These are phyloP conservation scores for Cydia splendana DNA, from an alignment of 1,140 invertebrate species.

Conservation along the genomic window DNA sequence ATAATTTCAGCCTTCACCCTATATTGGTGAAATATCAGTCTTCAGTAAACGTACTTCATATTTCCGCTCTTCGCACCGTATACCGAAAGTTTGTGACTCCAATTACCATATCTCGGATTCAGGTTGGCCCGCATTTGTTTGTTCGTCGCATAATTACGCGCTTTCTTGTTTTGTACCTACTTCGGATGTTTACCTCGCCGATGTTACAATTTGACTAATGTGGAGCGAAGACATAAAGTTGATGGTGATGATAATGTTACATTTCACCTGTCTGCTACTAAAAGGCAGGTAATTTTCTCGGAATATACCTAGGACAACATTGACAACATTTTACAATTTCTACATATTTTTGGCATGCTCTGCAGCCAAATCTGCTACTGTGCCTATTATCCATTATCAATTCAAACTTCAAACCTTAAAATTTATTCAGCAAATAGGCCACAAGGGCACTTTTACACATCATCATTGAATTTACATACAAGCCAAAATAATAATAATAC, in stretches of 20 bases:
- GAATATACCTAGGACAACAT: no score
- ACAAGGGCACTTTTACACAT: no score
- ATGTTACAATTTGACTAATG: constrained; percentile 20
- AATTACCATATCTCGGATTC: constrained; percentile 56
- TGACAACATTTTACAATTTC: no score
- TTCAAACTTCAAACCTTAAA: no score
- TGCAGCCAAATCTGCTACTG: background rate
- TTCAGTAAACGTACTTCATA: constrained; percentile 1
- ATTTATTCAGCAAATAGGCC: no score
- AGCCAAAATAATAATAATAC: no score
- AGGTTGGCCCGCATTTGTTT: constrained; percentile 51
- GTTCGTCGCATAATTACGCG: constrained; percentile 54
- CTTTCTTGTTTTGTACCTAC: constrained; percentile 38
- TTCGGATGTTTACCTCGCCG: background rate
- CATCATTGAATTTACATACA: no score
- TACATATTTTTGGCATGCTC: no score
- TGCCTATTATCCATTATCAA: no score
- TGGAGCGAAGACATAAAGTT: background rate
- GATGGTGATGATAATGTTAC: background rate
- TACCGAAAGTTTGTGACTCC: constrained; percentile 32
- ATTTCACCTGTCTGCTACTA: background rate
- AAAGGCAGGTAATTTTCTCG: background rate
- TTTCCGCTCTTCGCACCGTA: constrained; percentile 32
- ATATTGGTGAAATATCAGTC: background rate
- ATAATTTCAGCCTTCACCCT: no score